A percentile compares a stretch with the other conserved stretches of the same genome.
These are phyloP conservation scores for Trididemnum clinides DNA, from an alignment of 23 tunicate genomes.

Conservation along the genomic window DNA sequence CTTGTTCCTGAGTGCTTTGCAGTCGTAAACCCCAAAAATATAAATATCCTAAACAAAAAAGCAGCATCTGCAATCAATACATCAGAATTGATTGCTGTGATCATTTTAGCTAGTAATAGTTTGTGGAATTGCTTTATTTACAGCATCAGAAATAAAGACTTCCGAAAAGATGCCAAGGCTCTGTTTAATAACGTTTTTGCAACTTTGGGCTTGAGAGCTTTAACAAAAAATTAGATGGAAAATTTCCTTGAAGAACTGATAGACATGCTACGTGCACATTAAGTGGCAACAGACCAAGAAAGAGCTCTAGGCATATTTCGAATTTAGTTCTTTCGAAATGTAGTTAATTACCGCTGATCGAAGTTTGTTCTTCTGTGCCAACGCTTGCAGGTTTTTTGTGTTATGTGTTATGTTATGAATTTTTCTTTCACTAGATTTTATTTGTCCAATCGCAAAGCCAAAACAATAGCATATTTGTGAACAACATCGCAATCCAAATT, in stretches of 20 bases:
- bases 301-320: no score
- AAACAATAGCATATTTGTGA: no score
- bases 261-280: no score
- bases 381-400: no score
- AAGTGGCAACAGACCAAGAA: no score
- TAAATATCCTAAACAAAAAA: background rate
- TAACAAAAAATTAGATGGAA: background rate
- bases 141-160: slow-evolving; percentile 55
- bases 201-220: background rate
- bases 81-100: slow-evolving; percentile 33
- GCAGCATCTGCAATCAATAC: slow-evolving; percentile 6
- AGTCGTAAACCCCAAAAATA: background rate
- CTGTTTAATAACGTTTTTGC: background rate
- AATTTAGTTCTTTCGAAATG: no score
- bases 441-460: no score
- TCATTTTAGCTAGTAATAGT: slow-evolving; percentile 49
- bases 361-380: no score
- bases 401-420: no score
- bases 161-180: slow-evolving; percentile 11
- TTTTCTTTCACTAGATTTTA: no score
- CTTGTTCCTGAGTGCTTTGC: background rate
- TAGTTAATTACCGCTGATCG: no score
- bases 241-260: background rate
- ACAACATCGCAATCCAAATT: no score
- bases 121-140: slow-evolving; percentile 74